Evolutionary conservation across 37 sponge, comb jelly and placozoan genomes (phyloP).

Genomic region (Chondrosia reniformis): DNA sequence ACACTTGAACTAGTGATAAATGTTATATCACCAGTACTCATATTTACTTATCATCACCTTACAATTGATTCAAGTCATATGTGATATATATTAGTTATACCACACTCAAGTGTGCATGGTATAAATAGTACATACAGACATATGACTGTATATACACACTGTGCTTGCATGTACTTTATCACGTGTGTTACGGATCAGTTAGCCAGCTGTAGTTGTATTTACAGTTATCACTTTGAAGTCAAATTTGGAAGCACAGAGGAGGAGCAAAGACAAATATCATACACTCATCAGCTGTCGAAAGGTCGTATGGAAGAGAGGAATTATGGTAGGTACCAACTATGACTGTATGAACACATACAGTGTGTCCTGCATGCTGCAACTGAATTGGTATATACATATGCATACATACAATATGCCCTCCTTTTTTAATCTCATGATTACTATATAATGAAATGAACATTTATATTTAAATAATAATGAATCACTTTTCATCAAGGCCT

Average conservation of each 20-base stretch:
- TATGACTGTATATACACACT: too few species aligned
- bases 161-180: too few species aligned
- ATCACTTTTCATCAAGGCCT: not conserved
- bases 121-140: too few species aligned
- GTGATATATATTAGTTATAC: too few species aligned
- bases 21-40: too few species aligned
- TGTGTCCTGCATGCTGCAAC: not conserved
- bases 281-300: conserved; percentile 57
- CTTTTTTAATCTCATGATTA: too few species aligned
- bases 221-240: conserved; percentile 86
- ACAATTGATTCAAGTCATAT: too few species aligned
- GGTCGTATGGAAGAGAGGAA: conserved; percentile 51
- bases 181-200: not conserved
- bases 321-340: conserved; percentile 40
- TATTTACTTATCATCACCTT: too few species aligned
- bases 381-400: not conserved
- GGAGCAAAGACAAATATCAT: conserved; percentile 20
- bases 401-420: not conserved
- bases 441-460: too few species aligned
- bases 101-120: too few species aligned
- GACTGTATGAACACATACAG: too few species aligned
- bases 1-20: too few species aligned
- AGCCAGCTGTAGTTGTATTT: not conserved
- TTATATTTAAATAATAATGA: not conserved
- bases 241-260: conserved; percentile 42